Base-by-base conservation (phyloP, 2,797 vertebrate genomes). In the Typhlichthys eigenmanni region DNA sequence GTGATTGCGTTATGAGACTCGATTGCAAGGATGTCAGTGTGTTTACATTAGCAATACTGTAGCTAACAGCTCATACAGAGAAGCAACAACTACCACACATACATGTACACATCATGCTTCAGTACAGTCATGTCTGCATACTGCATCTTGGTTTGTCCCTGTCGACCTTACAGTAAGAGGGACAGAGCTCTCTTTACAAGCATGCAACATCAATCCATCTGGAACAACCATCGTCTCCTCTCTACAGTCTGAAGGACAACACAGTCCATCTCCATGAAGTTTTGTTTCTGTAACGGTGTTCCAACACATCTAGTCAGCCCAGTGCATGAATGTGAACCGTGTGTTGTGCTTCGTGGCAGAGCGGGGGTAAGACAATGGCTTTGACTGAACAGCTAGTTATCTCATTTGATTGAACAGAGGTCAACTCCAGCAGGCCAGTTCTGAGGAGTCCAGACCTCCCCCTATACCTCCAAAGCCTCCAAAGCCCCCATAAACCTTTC, bases 391-490 rank as follows among this genome's bases (percentile, higher is more conserved):
- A 69, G 76, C 82, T 84, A 78, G 58, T 86, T 87, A 87, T 86
- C 82, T 82, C 68, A 87, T 87, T 86, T 85, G 83, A 86, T 78
- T 43, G 62, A 81, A 87, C 82, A 80, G 89, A 89, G 89, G 84
- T 89, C 87, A 89, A 83, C 76, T 80, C 82, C 73, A 77, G 71
- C 71, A 67, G 74, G 69, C 75, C 85, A 80, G 71, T 80, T 66
- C 74, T 60, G 79, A 80, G 72, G 81, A 86, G 80, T 68, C 62
- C 55, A 55, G 52, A 14, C 52, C 38, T 47, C 55, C 68, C 49
- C 64, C 65, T 43, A 66, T 50, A 13, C 77, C 64, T 60, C 73
- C 78, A 79, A 68, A 69, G 51, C 51, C 29, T 60, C 73, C 78
- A 55, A 29, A 64, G 55, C 60, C 62, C 50, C 64, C 64, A 6